phyloP scores from a whole-genome alignment of 2,888 invertebrate species.

The Scaptomyza cyrtandrae region DNA sequence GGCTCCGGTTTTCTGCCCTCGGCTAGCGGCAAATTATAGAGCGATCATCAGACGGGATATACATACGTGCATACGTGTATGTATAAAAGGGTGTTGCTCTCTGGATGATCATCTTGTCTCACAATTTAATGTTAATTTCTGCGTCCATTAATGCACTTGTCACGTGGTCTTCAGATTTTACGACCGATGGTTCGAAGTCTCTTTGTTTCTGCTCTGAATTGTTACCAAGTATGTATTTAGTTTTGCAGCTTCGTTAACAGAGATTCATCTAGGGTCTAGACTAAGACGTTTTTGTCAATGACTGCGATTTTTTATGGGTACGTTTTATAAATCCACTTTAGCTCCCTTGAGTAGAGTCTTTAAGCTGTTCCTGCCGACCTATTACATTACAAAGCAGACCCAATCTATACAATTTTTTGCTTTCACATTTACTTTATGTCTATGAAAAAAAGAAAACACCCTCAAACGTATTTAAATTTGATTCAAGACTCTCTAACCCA shows the following conservation, averaged over 20 bases:
- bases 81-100: conserved; percentile 51
- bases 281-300: conserved; percentile 21
- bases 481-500: too few species aligned
- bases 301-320: conserved; percentile 52
- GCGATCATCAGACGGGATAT: conserved; percentile 20
- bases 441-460: too few species aligned
- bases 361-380: conserved; percentile 29
- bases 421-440: too few species aligned
- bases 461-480: too few species aligned
- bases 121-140: conserved; percentile 74
- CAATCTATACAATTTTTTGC: too few species aligned
- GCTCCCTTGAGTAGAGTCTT: conserved; percentile 52
- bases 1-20: conserved; percentile 27
- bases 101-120: conserved; percentile 56
- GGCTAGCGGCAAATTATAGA: conserved; percentile 55
- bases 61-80: not conserved
- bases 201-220: conserved; percentile 52
- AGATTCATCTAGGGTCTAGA: conserved; percentile 11
- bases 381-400: too few species aligned
- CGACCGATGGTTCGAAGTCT: conserved; percentile 48
- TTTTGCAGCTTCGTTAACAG: conserved; percentile 52
- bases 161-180: conserved; percentile 67
- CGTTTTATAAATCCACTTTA: conserved; percentile 70
- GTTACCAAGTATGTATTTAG: conserved; percentile 61
- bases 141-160: conserved; percentile 66